These are phyloP conservation scores for Ondatra zibethicus DNA, from an alignment of 2,113 vertebrate genomes.

Conservation along the genomic window DNA sequence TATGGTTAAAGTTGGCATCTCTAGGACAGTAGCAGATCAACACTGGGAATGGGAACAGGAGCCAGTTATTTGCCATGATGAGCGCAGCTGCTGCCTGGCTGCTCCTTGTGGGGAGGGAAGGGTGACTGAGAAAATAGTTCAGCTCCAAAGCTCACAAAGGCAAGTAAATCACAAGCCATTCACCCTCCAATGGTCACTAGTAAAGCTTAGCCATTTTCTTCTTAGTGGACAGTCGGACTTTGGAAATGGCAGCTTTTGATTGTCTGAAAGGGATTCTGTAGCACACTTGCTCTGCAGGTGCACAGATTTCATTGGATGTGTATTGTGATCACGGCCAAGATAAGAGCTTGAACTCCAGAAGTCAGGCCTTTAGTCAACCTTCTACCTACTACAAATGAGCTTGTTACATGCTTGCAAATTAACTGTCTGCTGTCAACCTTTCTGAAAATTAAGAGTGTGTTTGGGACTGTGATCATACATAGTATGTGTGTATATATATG, in stretches of 20 bases:
- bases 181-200: too few species aligned
- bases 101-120: accelerated
- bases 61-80: background rate
- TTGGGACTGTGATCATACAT: background rate
- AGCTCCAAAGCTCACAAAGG: accelerated
- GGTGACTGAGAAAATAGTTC: background rate
- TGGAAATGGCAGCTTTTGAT: background rate
- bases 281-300: background rate
- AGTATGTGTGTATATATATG: background rate
- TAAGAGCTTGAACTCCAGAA: too few species aligned
- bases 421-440: background rate
- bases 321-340: background rate
- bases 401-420: background rate
- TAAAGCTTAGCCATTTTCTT: background rate
- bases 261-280: background rate
- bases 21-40: background rate
- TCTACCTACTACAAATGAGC: background rate
- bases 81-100: background rate
- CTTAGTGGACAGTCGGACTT: background rate
- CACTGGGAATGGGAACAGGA: background rate
- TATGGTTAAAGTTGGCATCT: background rate
- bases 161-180: background rate
- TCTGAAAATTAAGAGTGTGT: background rate
- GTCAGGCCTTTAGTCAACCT: background rate
- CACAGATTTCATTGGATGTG: background rate